Evolutionary conservation across 1,140 invertebrate genomes (phyloP).

Genomic region (Tetramorium simillimum): DNA sequence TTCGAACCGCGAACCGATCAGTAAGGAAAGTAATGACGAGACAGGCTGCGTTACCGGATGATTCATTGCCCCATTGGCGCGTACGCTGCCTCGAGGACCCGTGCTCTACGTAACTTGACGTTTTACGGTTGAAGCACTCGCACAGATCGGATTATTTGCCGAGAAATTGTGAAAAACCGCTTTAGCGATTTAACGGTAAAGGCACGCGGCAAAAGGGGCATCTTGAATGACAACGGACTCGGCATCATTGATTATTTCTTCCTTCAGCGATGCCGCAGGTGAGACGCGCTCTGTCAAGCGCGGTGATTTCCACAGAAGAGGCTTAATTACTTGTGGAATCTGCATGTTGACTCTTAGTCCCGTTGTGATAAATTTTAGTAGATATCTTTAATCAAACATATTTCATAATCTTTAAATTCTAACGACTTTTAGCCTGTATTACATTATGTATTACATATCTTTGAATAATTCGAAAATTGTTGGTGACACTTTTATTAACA

Average conservation of each 20-base stretch:
- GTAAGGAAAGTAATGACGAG: conserved; percentile 73
- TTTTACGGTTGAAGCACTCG: conserved; percentile 22
- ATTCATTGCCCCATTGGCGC: conserved; percentile 69
- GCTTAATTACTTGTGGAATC: conserved; percentile 5
- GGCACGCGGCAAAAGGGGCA: background rate
- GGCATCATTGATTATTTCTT: conserved; percentile 24
- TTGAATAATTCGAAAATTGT: background rate
- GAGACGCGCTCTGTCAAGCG: conserved; percentile 5
- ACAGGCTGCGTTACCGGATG: conserved; percentile 73
- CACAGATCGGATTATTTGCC: conserved; percentile 64
- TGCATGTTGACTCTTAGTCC: background rate
- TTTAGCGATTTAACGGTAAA: conserved; percentile 71
- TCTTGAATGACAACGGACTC: conserved; percentile 1
- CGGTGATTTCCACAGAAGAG: background rate
- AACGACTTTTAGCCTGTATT: background rate
- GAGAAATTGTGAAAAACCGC: conserved; percentile 67
- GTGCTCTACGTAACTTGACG: background rate
- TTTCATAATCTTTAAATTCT: background rate
- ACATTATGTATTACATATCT: background rate
- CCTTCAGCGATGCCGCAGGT: background rate
- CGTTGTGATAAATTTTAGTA: background rate
- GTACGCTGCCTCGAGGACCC: conserved; percentile 52
- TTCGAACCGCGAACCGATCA: conserved; percentile 60
- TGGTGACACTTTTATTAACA: background rate
- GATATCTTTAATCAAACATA: background rate